These are phyloP conservation scores for Ctenochaetus hawaiiensis DNA, from an alignment of 2,797 vertebrate genomes.

Conservation along the genomic window DNA sequence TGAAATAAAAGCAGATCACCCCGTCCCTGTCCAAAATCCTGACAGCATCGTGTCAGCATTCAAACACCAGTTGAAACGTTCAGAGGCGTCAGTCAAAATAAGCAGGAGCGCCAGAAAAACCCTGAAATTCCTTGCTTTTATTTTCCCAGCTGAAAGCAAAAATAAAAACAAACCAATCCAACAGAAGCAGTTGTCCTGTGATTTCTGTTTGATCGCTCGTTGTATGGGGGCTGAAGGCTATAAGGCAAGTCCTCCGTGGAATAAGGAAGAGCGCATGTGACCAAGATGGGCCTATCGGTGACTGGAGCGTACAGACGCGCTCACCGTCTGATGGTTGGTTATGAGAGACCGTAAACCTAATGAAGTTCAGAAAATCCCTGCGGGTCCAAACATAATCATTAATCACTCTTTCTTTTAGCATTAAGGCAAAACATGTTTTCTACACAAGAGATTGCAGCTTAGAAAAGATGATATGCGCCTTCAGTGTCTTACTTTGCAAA, in stretches of 20 bases:
- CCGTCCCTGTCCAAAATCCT: constrained; percentile 49
- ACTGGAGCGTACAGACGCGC: constrained; percentile 80
- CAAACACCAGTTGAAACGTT: constrained; percentile 77
- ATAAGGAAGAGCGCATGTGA: constrained; percentile 87
- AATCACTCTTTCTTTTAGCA: constrained; percentile 12
- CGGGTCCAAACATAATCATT: constrained; percentile 18
- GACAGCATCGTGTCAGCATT: constrained; percentile 61
- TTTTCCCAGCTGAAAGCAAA: constrained; percentile 7
- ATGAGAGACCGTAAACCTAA: constrained; percentile 35
- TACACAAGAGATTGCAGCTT: background rate
- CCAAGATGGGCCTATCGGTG: constrained; percentile 78
- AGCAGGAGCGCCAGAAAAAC: constrained; percentile 8
- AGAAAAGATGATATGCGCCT: background rate
- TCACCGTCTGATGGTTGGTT: constrained; percentile 45
- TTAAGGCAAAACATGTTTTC: background rate
- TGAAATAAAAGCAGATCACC: constrained; percentile 42
- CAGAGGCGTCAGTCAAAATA: constrained; percentile 14
- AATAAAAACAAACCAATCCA: constrained; percentile 35
- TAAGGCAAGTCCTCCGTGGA: constrained; percentile 69
- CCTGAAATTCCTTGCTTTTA: background rate
- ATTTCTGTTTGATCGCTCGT: constrained; percentile 70
- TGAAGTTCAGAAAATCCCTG: constrained; percentile 49
- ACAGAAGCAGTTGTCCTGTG: constrained; percentile 52
- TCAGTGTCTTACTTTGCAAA: no score
- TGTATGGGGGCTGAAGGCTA: constrained; percentile 66